Evolutionary conservation across 2,113 vertebrate species (phyloP).

Genomic region (Marmota monax): DNA sequence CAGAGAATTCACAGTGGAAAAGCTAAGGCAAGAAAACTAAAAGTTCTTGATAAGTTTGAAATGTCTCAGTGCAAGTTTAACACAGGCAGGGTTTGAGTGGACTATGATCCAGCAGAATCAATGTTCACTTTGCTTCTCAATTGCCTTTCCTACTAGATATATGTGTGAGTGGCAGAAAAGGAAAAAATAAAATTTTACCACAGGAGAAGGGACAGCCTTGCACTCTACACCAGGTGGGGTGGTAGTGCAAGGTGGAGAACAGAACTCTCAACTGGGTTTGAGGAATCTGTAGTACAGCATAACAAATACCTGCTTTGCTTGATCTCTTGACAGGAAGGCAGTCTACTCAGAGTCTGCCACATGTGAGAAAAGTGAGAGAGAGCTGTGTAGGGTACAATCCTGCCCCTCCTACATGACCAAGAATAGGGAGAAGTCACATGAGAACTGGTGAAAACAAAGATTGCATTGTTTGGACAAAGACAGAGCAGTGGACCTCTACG

Average conservation of each 20-base stretch:
- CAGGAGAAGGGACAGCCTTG: neutral
- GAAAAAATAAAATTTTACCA: neutral
- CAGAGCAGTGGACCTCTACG: neutral
- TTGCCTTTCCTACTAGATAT: neutral
- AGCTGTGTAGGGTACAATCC: too few species aligned
- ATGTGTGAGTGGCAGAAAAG: neutral
- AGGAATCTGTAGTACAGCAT: neutral
- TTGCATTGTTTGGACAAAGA: neutral
- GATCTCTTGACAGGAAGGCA: neutral
- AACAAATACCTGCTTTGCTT: neutral
- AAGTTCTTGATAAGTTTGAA: neutral
- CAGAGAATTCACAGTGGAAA: neutral
- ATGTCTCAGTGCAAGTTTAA: neutral
- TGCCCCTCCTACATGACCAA: neutral
- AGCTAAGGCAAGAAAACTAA: neutral
- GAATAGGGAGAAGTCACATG: neutral
- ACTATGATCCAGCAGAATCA: neutral
- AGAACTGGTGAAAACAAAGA: neutral
- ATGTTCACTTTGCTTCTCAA: neutral
- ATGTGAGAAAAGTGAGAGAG: neutral
- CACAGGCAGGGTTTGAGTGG: neutral
- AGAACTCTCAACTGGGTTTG: neutral
- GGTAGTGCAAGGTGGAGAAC: rapidly evolving
- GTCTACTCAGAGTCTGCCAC: neutral
- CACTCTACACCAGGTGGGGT: neutral